phyloP scores from a whole-genome alignment of 2,113 vertebrate genomes.

The Ameiurus melas region DNA sequence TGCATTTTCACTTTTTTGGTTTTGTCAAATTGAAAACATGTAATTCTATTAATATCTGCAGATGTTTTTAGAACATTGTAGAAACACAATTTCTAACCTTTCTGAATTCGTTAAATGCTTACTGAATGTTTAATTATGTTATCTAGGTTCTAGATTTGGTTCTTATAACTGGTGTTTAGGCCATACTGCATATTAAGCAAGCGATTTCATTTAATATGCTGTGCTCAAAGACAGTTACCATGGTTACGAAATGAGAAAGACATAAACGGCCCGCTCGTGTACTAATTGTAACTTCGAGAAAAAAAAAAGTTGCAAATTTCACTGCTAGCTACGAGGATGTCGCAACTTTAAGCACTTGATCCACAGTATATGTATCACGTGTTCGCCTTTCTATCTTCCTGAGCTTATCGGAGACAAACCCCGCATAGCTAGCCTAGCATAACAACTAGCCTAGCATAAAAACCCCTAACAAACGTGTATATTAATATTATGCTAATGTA shows the following conservation, averaged over 20 bases:
- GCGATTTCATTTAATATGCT: not conserved
- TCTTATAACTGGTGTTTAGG: not conserved
- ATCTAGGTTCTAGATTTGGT: not conserved
- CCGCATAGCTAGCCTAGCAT: not conserved
- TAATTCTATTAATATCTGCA: not conserved
- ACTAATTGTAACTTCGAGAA: not conserved
- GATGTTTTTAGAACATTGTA: not conserved
- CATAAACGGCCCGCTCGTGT: not conserved
- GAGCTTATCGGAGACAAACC: not conserved
- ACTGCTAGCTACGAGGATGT: not conserved
- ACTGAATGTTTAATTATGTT: not conserved
- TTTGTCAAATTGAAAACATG: not conserved
- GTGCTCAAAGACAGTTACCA: not conserved
- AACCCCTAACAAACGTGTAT: not conserved
- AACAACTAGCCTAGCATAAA: constrained; percentile 2
- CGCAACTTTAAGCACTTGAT: not conserved
- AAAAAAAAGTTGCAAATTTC: not conserved
- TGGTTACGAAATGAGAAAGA: not conserved
- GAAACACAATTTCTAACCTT: not conserved
- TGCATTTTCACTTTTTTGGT: not conserved
- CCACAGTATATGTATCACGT: not conserved
- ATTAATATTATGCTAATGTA: constrained; percentile 16
- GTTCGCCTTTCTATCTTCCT: not conserved
- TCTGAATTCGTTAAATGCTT: not conserved
- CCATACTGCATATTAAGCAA: not conserved